Evolutionary conservation across 1,140 invertebrate species (phyloP).

Genomic region (Bombus waltoni): DNA sequence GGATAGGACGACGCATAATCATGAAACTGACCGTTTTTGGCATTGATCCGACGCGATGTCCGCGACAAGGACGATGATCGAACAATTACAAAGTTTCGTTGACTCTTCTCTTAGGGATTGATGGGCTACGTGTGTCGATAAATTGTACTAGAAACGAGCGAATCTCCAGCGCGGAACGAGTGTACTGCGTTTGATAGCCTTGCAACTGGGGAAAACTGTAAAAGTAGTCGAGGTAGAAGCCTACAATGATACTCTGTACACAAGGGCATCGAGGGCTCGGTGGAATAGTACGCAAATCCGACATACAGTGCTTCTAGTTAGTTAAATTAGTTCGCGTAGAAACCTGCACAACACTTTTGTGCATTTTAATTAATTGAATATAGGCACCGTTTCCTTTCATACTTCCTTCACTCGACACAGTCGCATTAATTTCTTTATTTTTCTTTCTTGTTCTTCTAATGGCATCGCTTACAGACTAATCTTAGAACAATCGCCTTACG

Average conservation of each 20-base stretch:
- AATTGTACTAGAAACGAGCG: neutral
- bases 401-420: constrained; percentile 65
- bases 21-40: constrained; percentile 12
- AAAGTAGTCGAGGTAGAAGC: constrained; percentile 65
- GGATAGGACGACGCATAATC: neutral
- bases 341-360: constrained; percentile 63
- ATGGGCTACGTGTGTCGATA: neutral
- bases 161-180: neutral
- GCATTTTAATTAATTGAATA: constrained; percentile 70
- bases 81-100: constrained; percentile 10
- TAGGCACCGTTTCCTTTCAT: constrained; percentile 78
- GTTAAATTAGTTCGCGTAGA: constrained; percentile 72
- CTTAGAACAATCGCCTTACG: constrained; percentile 79
- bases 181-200: constrained; percentile 5
- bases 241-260: constrained; percentile 77
- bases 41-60: constrained; percentile 47
- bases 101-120: neutral
- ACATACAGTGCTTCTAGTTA: constrained; percentile 77
- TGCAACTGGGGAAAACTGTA: constrained; percentile 33
- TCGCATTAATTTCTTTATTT: constrained; percentile 1
- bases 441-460: constrained; percentile 66
- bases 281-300: constrained; percentile 76
- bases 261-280: constrained; percentile 74
- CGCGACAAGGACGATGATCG: neutral
- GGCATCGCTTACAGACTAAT: constrained; percentile 72